Evolutionary conservation across 37 sponge, comb jelly and placozoan genomes (phyloP), one percentile per base, ranked within the genome.

Genomic region (Hexactinellida sp.): DNA sequence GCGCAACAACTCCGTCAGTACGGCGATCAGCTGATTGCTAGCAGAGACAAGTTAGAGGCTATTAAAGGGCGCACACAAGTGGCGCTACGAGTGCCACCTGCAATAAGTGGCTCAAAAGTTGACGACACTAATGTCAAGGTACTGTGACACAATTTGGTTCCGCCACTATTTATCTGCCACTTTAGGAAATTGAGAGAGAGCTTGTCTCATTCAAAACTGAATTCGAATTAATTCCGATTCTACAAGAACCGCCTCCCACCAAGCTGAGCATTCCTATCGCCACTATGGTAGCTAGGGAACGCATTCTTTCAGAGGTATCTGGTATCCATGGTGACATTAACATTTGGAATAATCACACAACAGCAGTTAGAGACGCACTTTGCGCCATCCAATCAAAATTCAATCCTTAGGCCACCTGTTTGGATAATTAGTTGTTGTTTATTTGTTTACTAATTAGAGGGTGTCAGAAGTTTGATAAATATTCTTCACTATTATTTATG

Each of bases 141-240:
- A 25, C 13, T 63, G 30, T n/a, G 28, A 7, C 28, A 23, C 30
- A 7, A 21, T 21, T 63, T 23, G 5, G 76, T 63, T 32, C 34
- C 32, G 30, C 5, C 5, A 21, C 5, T 32, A 25, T 21, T 25
- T n/a, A 63, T n/a, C 32, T 28, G 19, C 5, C 3, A 21, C 13
- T 63, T 28, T 63, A 63, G 76, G 30, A 25, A 25, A 7, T 28
- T 25, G 30, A 63, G 76, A 28, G 34, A 63, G 76, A 63, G 3
- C 21, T 63, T 63, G 34, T 21, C 3, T 7, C 13, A 21, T 63
- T 63, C 76, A 63, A n/a, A 63, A 63, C 21, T 32, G 76, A 63
- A 63, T 63, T 63, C 13, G 76, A 63, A 63, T 63, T 23, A 3
- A 63, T 63, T 63, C 76, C 76, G 5, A 63, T 63, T 63, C 76